Evolutionary conservation across 64 coral and sea anemone species (phyloP).

Genomic region (Montipora foliosa): DNA sequence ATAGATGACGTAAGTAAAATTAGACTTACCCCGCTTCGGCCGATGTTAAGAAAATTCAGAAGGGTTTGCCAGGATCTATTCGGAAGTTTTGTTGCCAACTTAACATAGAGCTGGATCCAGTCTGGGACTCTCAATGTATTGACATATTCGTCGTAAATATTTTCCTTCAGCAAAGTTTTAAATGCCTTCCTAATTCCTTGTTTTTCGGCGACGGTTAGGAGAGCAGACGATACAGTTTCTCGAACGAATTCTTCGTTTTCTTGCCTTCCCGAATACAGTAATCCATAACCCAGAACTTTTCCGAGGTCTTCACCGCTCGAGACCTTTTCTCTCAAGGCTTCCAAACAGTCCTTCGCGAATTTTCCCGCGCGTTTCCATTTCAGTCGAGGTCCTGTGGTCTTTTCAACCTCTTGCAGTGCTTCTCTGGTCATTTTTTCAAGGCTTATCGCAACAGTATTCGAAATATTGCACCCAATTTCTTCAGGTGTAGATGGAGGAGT

Average conservation of each 20-base stretch:
- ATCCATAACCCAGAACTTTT: conserved; percentile 5
- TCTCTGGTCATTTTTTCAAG: background rate
- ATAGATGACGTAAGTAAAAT: no score
- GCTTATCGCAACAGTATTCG: background rate
- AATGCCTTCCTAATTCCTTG: conserved; percentile 36
- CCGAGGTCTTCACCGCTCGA: background rate
- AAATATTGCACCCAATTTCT: background rate
- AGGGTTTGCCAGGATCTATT: conserved; percentile 43
- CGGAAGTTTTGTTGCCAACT: conserved; percentile 10
- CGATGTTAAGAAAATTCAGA: conserved; percentile 16
- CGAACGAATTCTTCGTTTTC: background rate
- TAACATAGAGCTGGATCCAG: conserved; percentile 53
- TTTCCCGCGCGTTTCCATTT: conserved; percentile 1
- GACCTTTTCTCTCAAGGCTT: background rate
- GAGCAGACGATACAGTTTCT: conserved; percentile 18
- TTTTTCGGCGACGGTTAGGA: conserved; percentile 17
- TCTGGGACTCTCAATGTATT: conserved; percentile 32
- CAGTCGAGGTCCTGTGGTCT: background rate
- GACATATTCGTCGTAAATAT: conserved; percentile 23
- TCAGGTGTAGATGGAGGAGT: background rate
- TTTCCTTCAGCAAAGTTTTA: background rate
- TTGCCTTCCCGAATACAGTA: background rate
- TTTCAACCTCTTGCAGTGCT: conserved; percentile 16
- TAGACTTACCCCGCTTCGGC: background rate
- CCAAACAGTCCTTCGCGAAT: background rate